Percentiles rank a stretch among this genome's conserved stretches.
These are phyloP conservation scores for Oenanthe melanoleuca DNA, from an alignment of 2,113 vertebrate species.

Conservation along the genomic window DNA sequence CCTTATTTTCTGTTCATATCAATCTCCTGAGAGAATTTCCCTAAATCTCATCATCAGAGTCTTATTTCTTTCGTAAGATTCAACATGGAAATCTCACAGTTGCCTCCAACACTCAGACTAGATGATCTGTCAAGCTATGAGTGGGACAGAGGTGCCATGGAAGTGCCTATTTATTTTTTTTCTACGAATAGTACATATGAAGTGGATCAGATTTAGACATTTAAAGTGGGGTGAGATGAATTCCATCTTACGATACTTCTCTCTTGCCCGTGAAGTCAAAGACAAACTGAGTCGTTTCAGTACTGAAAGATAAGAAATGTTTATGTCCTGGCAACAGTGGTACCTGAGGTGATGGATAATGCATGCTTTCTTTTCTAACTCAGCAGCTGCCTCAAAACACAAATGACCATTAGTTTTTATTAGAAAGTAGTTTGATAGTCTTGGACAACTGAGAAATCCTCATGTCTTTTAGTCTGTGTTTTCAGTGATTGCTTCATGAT, in stretches of 20 bases:
- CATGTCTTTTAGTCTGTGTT: background rate
- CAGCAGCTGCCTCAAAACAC: background rate
- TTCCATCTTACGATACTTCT: background rate
- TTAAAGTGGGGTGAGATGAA: background rate
- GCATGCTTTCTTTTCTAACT: background rate
- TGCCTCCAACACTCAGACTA: background rate
- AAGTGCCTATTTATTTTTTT: background rate
- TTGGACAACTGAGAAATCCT: background rate
- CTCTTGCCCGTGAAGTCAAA: background rate
- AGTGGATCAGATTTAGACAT: background rate
- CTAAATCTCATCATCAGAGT: background rate
- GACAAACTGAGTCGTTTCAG: background rate
- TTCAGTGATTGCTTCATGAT: background rate
- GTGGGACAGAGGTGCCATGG: background rate
- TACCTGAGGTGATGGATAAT: background rate
- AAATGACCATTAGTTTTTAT: background rate
- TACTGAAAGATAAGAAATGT: background rate
- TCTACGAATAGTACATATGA: background rate
- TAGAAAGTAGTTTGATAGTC: background rate
- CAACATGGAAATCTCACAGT: background rate
- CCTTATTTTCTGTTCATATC: background rate
- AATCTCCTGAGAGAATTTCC: background rate
- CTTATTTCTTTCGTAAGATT: background rate
- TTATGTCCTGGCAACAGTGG: background rate
- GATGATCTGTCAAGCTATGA: background rate